These are phyloP conservation scores for Eulithis prunata DNA, from an alignment of 2,888 invertebrate genomes.

Conservation along the genomic window DNA sequence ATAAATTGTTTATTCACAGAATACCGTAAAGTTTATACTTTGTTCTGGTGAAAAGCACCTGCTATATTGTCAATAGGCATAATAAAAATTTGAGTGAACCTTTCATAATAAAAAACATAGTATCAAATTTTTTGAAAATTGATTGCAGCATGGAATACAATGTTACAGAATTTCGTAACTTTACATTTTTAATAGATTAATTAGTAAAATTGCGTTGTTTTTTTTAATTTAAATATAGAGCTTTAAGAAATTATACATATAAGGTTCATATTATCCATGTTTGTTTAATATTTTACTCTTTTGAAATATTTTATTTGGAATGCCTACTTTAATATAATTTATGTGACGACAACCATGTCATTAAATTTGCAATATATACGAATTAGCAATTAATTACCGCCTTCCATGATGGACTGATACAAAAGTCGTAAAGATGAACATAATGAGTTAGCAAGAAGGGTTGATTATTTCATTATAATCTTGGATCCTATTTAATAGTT, in stretches of 20 bases:
- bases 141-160: too few relatives aligned
- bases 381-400: conserved; percentile 37
- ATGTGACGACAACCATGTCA: conserved; percentile 35
- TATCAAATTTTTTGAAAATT: too few relatives aligned
- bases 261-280: too few relatives aligned
- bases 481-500: conserved; percentile 14
- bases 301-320: too few relatives aligned
- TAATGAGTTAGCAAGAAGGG: conserved; percentile 20
- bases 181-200: too few relatives aligned
- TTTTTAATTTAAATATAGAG: too few relatives aligned
- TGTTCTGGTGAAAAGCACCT: conserved; percentile 17
- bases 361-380: conserved; percentile 34
- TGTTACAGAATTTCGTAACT: too few relatives aligned
- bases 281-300: too few relatives aligned
- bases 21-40: conserved; percentile 1
- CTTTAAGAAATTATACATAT: too few relatives aligned
- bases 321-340: conserved; percentile 16
- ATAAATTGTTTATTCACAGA: conserved; percentile 18
- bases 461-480: conserved; percentile 18
- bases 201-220: too few relatives aligned
- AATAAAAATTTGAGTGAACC: neutral
- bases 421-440: conserved; percentile 24
- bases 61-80: conserved; percentile 3
- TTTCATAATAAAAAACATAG: too few relatives aligned
- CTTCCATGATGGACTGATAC: conserved; percentile 31